These are phyloP conservation scores for Pterocles orientalis DNA, from an alignment of 2,113 vertebrate genomes.

Conservation along the genomic window DNA sequence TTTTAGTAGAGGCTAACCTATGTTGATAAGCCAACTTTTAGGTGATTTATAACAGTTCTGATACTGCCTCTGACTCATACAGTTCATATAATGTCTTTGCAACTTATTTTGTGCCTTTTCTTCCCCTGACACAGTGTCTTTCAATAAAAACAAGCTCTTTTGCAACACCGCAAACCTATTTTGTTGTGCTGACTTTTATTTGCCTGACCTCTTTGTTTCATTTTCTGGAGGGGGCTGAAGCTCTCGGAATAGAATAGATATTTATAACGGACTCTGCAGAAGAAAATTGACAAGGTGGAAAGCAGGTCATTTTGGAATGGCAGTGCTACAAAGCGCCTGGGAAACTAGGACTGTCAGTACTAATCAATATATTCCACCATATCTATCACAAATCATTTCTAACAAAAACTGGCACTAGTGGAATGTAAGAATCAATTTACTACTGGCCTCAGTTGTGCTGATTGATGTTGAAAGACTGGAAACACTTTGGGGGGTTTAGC, in stretches of 20 bases:
- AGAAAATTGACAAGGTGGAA: slow-evolving; percentile 68
- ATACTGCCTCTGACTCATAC: slow-evolving; percentile 25
- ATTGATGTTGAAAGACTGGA: slow-evolving; percentile 56
- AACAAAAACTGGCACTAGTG: slow-evolving; percentile 39
- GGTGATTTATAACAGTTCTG: slow-evolving; percentile 40
- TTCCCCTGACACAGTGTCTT: neutral
- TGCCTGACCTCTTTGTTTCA: slow-evolving; percentile 27
- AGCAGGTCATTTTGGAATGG: slow-evolving; percentile 54
- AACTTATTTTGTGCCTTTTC: slow-evolving; percentile 66
- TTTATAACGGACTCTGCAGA: slow-evolving; percentile 27
- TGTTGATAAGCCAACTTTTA: neutral
- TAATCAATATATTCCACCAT: slow-evolving; percentile 67
- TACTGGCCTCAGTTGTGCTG: slow-evolving; percentile 21
- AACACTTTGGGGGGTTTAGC: slow-evolving; percentile 30
- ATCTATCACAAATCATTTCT: slow-evolving; percentile 64
- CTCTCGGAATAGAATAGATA: slow-evolving; percentile 40
- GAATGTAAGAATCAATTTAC: slow-evolving; percentile 60
- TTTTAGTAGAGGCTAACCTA: neutral
- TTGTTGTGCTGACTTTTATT: slow-evolving; percentile 18
- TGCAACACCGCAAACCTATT: neutral
- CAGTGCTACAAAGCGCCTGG: slow-evolving; percentile 35
- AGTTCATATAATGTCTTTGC: slow-evolving; percentile 32
- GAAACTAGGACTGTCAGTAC: slow-evolving; percentile 66
- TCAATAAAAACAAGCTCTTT: slow-evolving; percentile 64
- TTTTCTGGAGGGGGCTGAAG: slow-evolving; percentile 30